Evolutionary conservation across 2,113 vertebrate species (phyloP).

Genomic region (Raja brachyura): DNA sequence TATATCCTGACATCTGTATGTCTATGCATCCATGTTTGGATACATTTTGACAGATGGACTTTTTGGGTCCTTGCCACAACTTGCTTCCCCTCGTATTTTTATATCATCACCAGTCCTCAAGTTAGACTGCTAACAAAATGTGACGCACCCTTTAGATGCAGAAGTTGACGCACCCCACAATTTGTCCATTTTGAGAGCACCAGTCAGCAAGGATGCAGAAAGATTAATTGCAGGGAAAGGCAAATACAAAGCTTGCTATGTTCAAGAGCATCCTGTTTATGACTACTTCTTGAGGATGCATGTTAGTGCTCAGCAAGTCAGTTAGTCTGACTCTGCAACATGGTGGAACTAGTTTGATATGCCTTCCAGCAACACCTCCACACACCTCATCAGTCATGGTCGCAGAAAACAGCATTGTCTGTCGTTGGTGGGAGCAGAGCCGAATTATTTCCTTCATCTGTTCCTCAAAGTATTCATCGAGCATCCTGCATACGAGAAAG

Average conservation of each 20-base stretch:
- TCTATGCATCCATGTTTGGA: too few species aligned
- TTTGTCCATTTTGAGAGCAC: neutral
- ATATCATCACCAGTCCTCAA: too few species aligned
- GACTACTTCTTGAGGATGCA: neutral
- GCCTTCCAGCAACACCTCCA: neutral
- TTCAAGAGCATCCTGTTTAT: neutral
- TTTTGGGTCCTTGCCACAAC: too few species aligned
- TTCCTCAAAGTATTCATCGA: slow-evolving; percentile 97
- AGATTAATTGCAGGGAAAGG: neutral
- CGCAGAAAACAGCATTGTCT: slow-evolving; percentile 96
- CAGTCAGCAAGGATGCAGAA: neutral
- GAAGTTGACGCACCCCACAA: too few species aligned
- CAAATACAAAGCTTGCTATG: neutral
- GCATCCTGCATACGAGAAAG: slow-evolving; percentile 66
- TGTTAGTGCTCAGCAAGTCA: neutral
- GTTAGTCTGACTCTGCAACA: neutral
- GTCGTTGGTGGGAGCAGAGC: slow-evolving; percentile 81
- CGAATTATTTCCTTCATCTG: slow-evolving; percentile 98
- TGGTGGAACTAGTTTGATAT: neutral
- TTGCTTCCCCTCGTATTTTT: too few species aligned
- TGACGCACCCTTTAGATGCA: too few species aligned
- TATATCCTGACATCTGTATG: too few species aligned
- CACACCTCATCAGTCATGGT: slow-evolving; percentile 93
- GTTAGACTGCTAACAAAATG: too few species aligned
- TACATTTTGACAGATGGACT: too few species aligned